phyloP scores from a whole-genome alignment of 2,113 vertebrate species.

The Hemichromis elongatus region DNA sequence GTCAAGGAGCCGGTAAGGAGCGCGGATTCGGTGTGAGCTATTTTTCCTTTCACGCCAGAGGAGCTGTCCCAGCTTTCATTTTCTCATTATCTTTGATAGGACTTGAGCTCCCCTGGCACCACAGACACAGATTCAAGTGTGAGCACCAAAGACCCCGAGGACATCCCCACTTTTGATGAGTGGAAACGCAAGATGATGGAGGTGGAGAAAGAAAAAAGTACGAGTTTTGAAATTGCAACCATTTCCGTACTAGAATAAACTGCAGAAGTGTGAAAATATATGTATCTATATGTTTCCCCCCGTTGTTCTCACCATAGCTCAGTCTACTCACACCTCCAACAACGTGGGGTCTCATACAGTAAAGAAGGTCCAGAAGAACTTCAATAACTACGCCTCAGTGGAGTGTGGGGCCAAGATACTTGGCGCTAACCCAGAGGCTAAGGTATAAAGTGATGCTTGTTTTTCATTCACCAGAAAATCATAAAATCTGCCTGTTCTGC shows the following conservation, averaged over 20 bases:
- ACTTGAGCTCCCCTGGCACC: slow-evolving; percentile 61
- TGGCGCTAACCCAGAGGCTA: slow-evolving; percentile 91
- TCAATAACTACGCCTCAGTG: slow-evolving; percentile 99
- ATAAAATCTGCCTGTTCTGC: background rate
- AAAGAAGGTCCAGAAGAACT: slow-evolving; percentile 94
- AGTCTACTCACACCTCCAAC: slow-evolving; percentile 82
- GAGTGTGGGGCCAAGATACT: slow-evolving; percentile 98
- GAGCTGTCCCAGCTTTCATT: slow-evolving; percentile 31
- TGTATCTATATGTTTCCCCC: background rate
- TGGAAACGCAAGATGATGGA: slow-evolving; percentile 98
- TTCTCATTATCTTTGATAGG: slow-evolving; percentile 46
- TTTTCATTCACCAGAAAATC: background rate
- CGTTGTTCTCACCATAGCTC: slow-evolving; percentile 69
- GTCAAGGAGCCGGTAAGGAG: slow-evolving; percentile 45
- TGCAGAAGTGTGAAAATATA: rapidly evolving
- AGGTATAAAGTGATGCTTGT: slow-evolving; percentile 73
- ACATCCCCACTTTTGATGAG: slow-evolving; percentile 98
- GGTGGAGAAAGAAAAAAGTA: slow-evolving; percentile 97
- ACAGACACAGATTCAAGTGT: slow-evolving; percentile 78
- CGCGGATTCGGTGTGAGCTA: background rate
- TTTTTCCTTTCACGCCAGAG: background rate
- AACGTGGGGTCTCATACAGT: slow-evolving; percentile 76
- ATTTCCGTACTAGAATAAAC: background rate
- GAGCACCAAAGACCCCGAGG: slow-evolving; percentile 80
- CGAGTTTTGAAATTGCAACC: slow-evolving; percentile 17